Evolutionary conservation across 2,797 vertebrate genomes (phyloP).

Genomic region (Sebastes taczanowskii): DNA sequence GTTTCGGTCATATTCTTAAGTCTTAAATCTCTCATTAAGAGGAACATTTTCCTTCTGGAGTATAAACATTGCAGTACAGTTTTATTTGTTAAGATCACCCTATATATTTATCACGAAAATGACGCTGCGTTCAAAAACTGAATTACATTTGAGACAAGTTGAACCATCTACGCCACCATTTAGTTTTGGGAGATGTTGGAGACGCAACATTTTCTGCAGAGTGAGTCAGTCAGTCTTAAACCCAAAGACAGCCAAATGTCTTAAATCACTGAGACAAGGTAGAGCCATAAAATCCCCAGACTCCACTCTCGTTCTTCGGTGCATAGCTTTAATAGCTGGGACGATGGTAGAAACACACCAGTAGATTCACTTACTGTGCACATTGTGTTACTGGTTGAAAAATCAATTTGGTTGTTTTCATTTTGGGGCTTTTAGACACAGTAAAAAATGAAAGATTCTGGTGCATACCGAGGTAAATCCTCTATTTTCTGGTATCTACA

Average conservation of each 20-base stretch:
- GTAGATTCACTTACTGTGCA: not conserved
- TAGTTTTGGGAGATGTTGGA: not conserved
- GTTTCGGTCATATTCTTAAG: not conserved
- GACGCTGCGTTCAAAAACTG: not conserved
- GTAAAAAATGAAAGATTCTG: not conserved
- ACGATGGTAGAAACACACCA: not conserved
- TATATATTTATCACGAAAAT: not conserved
- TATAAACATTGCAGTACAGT: not conserved
- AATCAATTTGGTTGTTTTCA: not conserved
- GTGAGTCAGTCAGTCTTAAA: constrained; percentile 16
- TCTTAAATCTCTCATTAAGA: not conserved
- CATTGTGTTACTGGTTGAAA: not conserved
- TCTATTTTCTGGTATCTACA: not conserved
- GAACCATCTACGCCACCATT: not conserved
- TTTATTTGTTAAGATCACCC: not conserved
- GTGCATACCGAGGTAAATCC: not conserved
- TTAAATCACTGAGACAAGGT: constrained; percentile 23
- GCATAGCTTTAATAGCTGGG: not conserved
- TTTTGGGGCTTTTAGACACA: not conserved
- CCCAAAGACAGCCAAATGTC: constrained; percentile 13
- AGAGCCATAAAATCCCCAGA: constrained; percentile 11
- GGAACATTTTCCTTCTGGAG: not conserved
- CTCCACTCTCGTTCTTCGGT: not conserved
- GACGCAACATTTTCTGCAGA: constrained; percentile 14
- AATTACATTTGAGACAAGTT: not conserved